These are phyloP conservation scores for Sinopyrophorus schimmeli DNA, from an alignment of 2,888 invertebrate genomes.

Conservation along the genomic window DNA sequence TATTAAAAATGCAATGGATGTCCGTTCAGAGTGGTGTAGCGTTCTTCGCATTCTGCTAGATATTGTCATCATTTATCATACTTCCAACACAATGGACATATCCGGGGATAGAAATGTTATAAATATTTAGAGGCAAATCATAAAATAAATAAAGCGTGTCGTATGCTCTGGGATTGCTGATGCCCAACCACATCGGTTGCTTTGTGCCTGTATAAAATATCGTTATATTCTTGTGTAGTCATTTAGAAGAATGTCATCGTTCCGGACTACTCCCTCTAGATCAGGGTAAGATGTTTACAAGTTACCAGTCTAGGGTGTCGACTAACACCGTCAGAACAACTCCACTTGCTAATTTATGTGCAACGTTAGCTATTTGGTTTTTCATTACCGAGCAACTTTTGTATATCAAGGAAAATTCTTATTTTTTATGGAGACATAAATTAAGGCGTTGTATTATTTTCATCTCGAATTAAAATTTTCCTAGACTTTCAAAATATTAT, in stretches of 20 bases:
- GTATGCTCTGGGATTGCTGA: conserved; percentile 35
- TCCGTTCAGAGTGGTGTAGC: conserved; percentile 37
- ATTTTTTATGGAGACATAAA: too few relatives aligned
- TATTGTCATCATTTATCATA: conserved; percentile 50
- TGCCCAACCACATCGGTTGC: conserved; percentile 35
- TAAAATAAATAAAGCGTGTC: conserved; percentile 48
- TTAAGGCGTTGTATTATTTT: too few relatives aligned
- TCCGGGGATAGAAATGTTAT: conserved; percentile 50
- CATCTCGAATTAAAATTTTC: too few relatives aligned
- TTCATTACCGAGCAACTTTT: conserved; percentile 23
- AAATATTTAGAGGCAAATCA: conserved; percentile 53
- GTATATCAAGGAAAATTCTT: conserved; percentile 6
- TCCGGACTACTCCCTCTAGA: conserved; percentile 33
- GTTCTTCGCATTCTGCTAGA: conserved; percentile 40
- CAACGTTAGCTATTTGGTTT: conserved; percentile 27
- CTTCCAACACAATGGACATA: conserved; percentile 45
- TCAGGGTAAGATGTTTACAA: conserved; percentile 30
- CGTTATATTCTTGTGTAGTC: conserved; percentile 38
- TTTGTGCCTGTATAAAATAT: conserved; percentile 38
- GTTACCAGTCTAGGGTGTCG: conserved; percentile 18
- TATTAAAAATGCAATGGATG: conserved; percentile 41
- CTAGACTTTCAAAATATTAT: too few relatives aligned
- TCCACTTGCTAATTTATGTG: conserved; percentile 36
- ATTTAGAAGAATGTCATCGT: conserved; percentile 42
- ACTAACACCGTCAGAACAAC: conserved; percentile 26